Percentiles rank a stretch among this genome's conserved stretches.
phyloP scores from a whole-genome alignment of 1,140 invertebrate genomes.

The Drosophila micromelanica region DNA sequence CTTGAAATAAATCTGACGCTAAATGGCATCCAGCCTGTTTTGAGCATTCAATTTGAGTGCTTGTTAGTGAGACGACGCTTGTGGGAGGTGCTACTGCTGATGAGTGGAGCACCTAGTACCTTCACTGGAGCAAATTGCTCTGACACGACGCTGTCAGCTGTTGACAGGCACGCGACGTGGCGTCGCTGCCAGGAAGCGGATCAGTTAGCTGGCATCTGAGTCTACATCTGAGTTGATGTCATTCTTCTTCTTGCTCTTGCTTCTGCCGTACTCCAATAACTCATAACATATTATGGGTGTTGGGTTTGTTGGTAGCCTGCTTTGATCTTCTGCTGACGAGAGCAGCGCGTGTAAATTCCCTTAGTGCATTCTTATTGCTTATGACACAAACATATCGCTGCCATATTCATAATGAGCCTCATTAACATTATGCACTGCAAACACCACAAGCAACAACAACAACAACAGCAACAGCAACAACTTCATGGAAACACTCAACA shows the following conservation, averaged over 20 bases:
- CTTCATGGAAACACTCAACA: constrained; percentile 54
- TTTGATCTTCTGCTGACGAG: constrained; percentile 71
- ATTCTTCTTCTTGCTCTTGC: not conserved
- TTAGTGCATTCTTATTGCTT: constrained; percentile 50
- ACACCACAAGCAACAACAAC: constrained; percentile 29
- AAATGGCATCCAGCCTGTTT: constrained; percentile 62
- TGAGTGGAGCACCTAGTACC: constrained; percentile 53
- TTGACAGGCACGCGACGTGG: constrained; percentile 68
- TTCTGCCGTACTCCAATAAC: constrained; percentile 57
- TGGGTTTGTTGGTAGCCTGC: constrained; percentile 38
- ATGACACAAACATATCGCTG: constrained; percentile 76
- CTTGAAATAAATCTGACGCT: constrained; percentile 77
- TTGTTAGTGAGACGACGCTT: constrained; percentile 49
- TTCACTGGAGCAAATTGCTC: constrained; percentile 72
- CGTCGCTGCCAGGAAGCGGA: constrained; percentile 66
- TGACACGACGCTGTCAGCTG: constrained; percentile 82
- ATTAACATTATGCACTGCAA: constrained; percentile 70
- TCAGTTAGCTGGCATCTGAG: constrained; percentile 46
- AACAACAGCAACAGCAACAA: constrained; percentile 6
- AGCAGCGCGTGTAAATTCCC: constrained; percentile 66
- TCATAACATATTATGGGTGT: constrained; percentile 77
- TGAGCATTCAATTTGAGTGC: constrained; percentile 75
- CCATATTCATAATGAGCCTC: constrained; percentile 81
- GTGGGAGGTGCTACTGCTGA: constrained; percentile 44
- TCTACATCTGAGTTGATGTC: not conserved